Evolutionary conservation across 2,888 invertebrate species (phyloP).

Genomic region (Sinohyriopsis cumingii): DNA sequence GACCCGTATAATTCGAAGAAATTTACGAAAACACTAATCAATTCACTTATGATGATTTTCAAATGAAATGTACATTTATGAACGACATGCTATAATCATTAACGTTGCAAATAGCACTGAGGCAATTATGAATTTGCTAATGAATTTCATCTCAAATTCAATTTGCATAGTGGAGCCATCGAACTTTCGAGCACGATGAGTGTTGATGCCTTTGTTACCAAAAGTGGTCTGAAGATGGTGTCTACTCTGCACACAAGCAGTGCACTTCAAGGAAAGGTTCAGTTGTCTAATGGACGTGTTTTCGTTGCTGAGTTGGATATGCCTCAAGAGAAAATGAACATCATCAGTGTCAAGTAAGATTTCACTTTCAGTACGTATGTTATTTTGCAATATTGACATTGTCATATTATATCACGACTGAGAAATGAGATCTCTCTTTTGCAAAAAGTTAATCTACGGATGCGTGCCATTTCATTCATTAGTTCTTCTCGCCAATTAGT

Average conservation of each 20-base stretch:
- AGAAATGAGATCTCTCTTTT: not conserved
- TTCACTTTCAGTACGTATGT: not conserved
- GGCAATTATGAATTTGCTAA: too few relatives aligned
- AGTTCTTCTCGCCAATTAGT: too few relatives aligned
- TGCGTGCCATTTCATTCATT: too few relatives aligned
- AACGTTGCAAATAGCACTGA: too few relatives aligned
- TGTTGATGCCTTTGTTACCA: slow-evolving; percentile 85
- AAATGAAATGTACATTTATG: too few relatives aligned
- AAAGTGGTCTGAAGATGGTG: slow-evolving; percentile 86
- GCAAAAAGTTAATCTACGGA: too few relatives aligned
- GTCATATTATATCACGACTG: not conserved
- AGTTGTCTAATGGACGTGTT: slow-evolving; percentile 80
- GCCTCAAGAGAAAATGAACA: slow-evolving; percentile 88
- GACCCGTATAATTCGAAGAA: too few relatives aligned
- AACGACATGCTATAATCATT: too few relatives aligned
- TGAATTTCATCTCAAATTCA: too few relatives aligned
- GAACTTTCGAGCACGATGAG: slow-evolving; percentile 90
- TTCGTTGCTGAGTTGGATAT: slow-evolving; percentile 84
- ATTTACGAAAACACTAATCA: too few relatives aligned
- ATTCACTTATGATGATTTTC: too few relatives aligned
- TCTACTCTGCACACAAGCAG: slow-evolving; percentile 89
- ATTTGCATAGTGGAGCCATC: slow-evolving; percentile 81
- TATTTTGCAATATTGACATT: not conserved
- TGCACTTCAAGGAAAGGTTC: slow-evolving; percentile 83
- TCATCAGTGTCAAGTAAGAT: slow-evolving; percentile 80